These are phyloP conservation scores for Cenopis cana DNA, from an alignment of 2,888 invertebrate species.

Conservation along the genomic window DNA sequence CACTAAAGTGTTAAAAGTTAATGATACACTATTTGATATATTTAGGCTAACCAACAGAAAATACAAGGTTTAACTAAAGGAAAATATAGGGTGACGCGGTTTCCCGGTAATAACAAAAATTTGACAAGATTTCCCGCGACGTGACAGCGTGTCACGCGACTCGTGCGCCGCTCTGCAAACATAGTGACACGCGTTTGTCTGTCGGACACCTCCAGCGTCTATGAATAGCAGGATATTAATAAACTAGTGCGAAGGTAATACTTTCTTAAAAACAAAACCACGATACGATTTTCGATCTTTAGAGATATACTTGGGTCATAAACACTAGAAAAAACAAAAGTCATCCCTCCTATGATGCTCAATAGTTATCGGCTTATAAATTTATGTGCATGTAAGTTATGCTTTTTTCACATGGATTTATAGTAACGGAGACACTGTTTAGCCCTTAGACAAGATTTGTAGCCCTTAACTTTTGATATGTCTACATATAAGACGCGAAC, in stretches of 20 bases:
- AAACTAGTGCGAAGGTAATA: slow-evolving; percentile 13
- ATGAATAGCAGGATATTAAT: slow-evolving; percentile 30
- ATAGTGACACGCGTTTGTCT: slow-evolving; percentile 49
- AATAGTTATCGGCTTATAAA: too few relatives aligned
- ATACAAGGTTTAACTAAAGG: neutral
- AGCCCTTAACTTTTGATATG: too few relatives aligned
- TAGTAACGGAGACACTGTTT: too few relatives aligned
- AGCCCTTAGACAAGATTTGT: too few relatives aligned
- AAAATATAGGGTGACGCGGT: neutral
- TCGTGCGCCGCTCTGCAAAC: slow-evolving; percentile 41
- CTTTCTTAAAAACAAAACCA: neutral
- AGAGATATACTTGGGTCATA: neutral
- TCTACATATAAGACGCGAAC: too few relatives aligned
- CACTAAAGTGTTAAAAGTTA: too few relatives aligned
- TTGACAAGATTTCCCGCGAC: slow-evolving; percentile 39
- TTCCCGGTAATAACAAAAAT: slow-evolving; percentile 1
- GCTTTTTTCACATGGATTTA: too few relatives aligned
- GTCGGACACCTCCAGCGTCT: slow-evolving; percentile 50
- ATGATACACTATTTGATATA: neutral
- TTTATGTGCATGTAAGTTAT: too few relatives aligned
- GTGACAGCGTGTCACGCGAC: slow-evolving; percentile 53
- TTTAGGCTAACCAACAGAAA: neutral
- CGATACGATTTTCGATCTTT: neutral
- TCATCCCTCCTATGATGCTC: too few relatives aligned
- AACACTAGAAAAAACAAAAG: too few relatives aligned